Evolutionary conservation across 1,140 invertebrate genomes (phyloP).

Genomic region (Palaemon carinicauda): DNA sequence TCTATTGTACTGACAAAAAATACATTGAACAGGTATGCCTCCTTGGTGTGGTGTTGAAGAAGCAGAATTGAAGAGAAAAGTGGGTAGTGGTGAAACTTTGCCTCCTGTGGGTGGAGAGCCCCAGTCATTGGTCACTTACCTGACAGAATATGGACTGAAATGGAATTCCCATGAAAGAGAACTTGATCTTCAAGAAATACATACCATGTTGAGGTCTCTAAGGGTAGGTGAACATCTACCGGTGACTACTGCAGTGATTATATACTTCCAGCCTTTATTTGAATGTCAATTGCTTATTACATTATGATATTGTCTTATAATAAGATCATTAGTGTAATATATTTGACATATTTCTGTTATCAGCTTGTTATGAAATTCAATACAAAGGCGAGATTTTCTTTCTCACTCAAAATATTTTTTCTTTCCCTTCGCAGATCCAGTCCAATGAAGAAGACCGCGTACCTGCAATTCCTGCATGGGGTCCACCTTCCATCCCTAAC

Average conservation of each 20-base stretch:
- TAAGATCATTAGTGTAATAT: too few relatives aligned
- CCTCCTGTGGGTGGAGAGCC: constrained; percentile 48
- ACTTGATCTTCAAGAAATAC: constrained; percentile 61
- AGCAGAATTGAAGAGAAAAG: constrained; percentile 36
- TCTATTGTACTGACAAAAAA: neutral
- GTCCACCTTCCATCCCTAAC: constrained; percentile 58
- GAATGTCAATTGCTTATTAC: too few relatives aligned
- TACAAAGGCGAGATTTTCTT: neutral
- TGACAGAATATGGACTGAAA: constrained; percentile 60
- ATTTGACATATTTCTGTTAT: neutral
- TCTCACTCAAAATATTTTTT: neutral
- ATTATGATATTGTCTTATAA: too few relatives aligned
- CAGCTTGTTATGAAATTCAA: neutral
- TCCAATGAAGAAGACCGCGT: constrained; percentile 57
- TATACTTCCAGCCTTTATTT: too few relatives aligned
- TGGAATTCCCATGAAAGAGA: constrained; percentile 60
- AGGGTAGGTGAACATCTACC: constrained; percentile 19
- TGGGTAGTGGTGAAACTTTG: constrained; percentile 44
- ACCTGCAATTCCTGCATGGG: constrained; percentile 50
- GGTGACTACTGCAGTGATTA: too few relatives aligned
- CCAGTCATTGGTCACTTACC: constrained; percentile 57
- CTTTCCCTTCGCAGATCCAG: constrained; percentile 49
- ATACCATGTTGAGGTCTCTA: constrained; percentile 60
- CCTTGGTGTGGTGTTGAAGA: constrained; percentile 60
- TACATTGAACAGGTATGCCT: constrained; percentile 56